phyloP scores from a whole-genome alignment of 92 coral and sea anemone species.

The Palythoa heliodiscus region DNA sequence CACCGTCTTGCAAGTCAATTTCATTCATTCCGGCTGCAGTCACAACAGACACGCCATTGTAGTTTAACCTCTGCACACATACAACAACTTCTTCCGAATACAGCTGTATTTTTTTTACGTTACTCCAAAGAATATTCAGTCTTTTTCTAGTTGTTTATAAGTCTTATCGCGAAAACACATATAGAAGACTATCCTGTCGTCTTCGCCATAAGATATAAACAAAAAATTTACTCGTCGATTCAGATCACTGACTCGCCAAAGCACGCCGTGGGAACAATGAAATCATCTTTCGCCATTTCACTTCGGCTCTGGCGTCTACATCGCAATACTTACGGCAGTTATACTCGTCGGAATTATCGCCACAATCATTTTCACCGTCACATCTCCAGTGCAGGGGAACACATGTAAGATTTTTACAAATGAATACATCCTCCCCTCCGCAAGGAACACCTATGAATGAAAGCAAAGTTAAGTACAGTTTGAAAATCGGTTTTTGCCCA shows the following conservation, averaged over 20 bases:
- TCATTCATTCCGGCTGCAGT: constrained; percentile 26
- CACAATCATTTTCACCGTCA: constrained; percentile 61
- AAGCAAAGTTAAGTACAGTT: background rate
- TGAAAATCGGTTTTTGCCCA: background rate
- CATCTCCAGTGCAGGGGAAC: constrained; percentile 58
- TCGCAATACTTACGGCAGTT: constrained; percentile 52
- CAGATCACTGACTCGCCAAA: constrained; percentile 8
- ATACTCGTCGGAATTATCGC: constrained; percentile 51
- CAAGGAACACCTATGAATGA: constrained; percentile 34
- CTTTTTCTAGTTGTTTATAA: background rate
- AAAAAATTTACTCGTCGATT: constrained; percentile 20
- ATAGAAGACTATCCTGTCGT: background rate
- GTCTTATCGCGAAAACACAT: background rate
- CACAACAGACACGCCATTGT: constrained; percentile 15
- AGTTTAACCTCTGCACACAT: no score
- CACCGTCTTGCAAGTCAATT: background rate
- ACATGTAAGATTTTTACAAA: constrained; percentile 46
- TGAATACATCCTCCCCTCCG: background rate
- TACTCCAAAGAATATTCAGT: background rate
- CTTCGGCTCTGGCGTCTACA: background rate
- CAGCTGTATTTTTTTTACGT: background rate
- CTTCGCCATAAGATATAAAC: constrained; percentile 16
- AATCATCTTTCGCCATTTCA: background rate
- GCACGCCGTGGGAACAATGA: constrained; percentile 18
- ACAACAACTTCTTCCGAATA: background rate